A percentile compares a stretch with the other conserved stretches of the same genome.
Evolutionary conservation across 2,797 vertebrate genomes (phyloP).

Genomic region (Gouania willdenowi): DNA sequence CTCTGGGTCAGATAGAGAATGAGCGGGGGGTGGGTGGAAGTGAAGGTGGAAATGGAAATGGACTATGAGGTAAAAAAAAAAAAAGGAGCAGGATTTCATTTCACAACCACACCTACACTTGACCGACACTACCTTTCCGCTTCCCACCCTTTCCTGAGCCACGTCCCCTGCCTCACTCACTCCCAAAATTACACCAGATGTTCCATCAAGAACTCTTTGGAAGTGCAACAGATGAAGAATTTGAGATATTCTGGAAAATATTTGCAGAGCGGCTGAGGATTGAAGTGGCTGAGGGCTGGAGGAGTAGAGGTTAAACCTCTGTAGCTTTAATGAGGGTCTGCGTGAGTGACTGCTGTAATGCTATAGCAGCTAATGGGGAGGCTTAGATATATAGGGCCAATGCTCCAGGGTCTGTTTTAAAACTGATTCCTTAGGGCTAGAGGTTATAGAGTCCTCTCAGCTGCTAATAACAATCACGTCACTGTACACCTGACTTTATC

Average conservation of each 20-base stretch:
- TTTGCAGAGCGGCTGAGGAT: slow-evolving; percentile 63
- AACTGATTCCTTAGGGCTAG: slow-evolving; percentile 6
- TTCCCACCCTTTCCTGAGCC: slow-evolving; percentile 79
- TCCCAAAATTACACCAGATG: slow-evolving; percentile 72
- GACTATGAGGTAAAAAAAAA: slow-evolving; percentile 19
- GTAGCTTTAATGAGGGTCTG: slow-evolving; percentile 52
- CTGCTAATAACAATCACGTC: slow-evolving; percentile 12
- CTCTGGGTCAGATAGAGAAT: slow-evolving; percentile 7
- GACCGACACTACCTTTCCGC: slow-evolving; percentile 72
- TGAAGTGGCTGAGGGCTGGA: slow-evolving; percentile 53
- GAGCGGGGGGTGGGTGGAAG: slow-evolving; percentile 3
- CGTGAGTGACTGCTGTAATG: slow-evolving; percentile 43
- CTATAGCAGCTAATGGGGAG: slow-evolving; percentile 27
- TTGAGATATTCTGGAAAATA: slow-evolving; percentile 76
- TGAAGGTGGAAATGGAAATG: slow-evolving; percentile 43
- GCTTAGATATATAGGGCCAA: slow-evolving; percentile 31
- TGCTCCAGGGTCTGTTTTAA: slow-evolving; percentile 11
- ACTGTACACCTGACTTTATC: slow-evolving; percentile 18
- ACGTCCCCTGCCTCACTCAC: slow-evolving; percentile 47
- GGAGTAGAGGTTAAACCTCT: slow-evolving; percentile 63
- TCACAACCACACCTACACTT: slow-evolving; percentile 67
- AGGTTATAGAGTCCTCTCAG: slow-evolving; percentile 6
- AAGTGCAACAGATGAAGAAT: slow-evolving; percentile 60
- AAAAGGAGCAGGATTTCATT: slow-evolving; percentile 65
- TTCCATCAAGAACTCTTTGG: slow-evolving; percentile 62